Evolutionary conservation across 2,888 invertebrate species (phyloP), one percentile per base, ranked within the genome.

Genomic region (Pycnomerus fuliginosus): DNA sequence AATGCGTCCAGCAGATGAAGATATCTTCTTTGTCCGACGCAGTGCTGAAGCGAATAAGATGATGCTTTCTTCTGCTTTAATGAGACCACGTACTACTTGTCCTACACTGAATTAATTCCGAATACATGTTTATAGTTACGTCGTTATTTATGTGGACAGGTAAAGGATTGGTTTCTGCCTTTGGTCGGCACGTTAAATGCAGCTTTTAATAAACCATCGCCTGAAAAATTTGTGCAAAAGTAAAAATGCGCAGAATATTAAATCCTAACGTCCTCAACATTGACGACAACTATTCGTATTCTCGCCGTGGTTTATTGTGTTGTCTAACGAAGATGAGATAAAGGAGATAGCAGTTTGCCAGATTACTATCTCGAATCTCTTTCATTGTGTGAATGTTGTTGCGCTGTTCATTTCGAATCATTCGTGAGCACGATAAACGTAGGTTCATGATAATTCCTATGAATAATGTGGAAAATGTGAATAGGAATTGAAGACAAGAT

Each of bases 81-180:
- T 60, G 56, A 60, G 58, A 57, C 53, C 60, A 60, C 58, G 58
- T 57, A 60, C 57, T 57, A 56, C 56, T 57, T 54, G 57, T 60
- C 56, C 57, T 60, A 60, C 60, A 60, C 56, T 43, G 54, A 52
- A 60, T 60, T 58, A 60, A 60, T 58, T 47, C 46, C 33, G 49
- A 44, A 55, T 54, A 48, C 56, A 48, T 46, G 52, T 55, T 54
- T 50, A 37, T 53, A 43, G 44, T 47, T 52, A 42, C 49, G 50
- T 51, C 49, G 51, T 55, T 52, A 54, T 53, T 55, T 55, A 55
- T 51, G 49, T 51, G 48, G 36, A 42, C 54, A 56, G 48, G 50
- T 49, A 52, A 54, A 40, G 39, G 31, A 31, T 31, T 31, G 31
- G 16, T 13, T 2, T 12, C 28, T 12, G 28, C 28, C 12, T 28